Conservation (phyloP, 2,113 vertebrate species). For the Casuarius casuarius region DNA sequence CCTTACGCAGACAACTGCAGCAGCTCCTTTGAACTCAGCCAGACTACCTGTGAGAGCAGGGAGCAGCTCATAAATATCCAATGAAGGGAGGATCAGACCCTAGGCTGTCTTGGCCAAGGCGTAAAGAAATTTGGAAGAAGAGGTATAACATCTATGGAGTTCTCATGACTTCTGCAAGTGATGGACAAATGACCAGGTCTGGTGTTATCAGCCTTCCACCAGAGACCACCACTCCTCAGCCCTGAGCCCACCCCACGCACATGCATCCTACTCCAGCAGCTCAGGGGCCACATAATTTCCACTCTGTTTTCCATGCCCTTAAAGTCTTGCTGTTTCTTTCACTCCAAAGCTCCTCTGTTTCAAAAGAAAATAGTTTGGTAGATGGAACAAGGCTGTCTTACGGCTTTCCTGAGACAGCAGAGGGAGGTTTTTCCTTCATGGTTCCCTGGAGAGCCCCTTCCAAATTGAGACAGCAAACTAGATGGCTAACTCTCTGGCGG, state of each 20-base stretch:
- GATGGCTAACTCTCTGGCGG: background rate
- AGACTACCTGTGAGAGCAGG: background rate
- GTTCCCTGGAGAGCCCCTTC: background rate
- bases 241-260: no score
- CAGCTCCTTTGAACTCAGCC: constrained; percentile 56
- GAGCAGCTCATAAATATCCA: constrained; percentile 29
- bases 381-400: background rate
- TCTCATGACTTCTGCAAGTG: background rate
- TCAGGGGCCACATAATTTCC: background rate
- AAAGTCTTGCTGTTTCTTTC: background rate
- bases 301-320: background rate
- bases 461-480: background rate
- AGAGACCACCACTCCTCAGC: background rate
- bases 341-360: background rate
- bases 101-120: background rate
- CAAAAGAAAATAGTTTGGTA: background rate
- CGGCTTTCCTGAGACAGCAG: background rate
- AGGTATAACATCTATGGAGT: background rate
- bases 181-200: background rate
- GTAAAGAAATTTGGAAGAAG: background rate
- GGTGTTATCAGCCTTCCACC: background rate
- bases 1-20: background rate
- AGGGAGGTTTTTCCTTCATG: background rate
- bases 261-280: background rate
- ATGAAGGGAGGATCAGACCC: background rate